A percentile compares a stretch with the other conserved stretches of the same genome.
Conservation (phyloP, 2,113 vertebrate genomes). For the Ptychochromis oligacanthus region DNA sequence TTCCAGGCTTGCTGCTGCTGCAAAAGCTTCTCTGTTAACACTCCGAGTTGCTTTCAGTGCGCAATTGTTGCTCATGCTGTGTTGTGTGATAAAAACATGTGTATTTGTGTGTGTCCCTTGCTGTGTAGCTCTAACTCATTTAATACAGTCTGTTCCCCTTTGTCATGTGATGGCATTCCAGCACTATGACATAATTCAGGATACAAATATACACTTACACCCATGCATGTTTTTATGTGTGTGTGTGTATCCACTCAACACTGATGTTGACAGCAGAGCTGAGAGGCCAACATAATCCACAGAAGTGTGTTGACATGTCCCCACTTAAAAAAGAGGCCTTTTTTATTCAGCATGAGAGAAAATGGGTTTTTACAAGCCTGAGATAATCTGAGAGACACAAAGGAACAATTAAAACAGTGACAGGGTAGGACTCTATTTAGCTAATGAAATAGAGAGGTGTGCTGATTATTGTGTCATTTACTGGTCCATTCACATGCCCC, state of each 20-base stretch:
- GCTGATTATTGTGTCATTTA: conserved; percentile 20
- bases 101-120: neutral
- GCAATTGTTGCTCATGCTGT: neutral
- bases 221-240: conserved; percentile 32
- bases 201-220: conserved; percentile 30
- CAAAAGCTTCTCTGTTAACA: conserved; percentile 21
- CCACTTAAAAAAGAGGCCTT: conserved; percentile 71
- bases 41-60: neutral
- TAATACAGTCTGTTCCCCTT: conserved; percentile 14
- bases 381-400: conserved; percentile 52
- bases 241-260: conserved; percentile 9
- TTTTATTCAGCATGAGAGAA: conserved; percentile 57
- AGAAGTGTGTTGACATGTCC: conserved; percentile 68
- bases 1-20: conserved; percentile 9
- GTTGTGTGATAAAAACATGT: conserved; percentile 21
- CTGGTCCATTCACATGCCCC: conserved; percentile 2
- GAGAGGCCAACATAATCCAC: conserved; percentile 49
- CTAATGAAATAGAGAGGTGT: conserved; percentile 3
- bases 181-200: conserved; percentile 66
- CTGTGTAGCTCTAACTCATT: conserved; percentile 6
- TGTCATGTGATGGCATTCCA: conserved; percentile 67
- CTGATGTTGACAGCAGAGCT: conserved; percentile 59
- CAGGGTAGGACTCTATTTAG: conserved; percentile 14
- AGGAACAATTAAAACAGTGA: conserved; percentile 50
- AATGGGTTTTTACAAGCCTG: conserved; percentile 57